phyloP scores from a whole-genome alignment of 2,888 invertebrate species.

The Amorpha juglandis region DNA sequence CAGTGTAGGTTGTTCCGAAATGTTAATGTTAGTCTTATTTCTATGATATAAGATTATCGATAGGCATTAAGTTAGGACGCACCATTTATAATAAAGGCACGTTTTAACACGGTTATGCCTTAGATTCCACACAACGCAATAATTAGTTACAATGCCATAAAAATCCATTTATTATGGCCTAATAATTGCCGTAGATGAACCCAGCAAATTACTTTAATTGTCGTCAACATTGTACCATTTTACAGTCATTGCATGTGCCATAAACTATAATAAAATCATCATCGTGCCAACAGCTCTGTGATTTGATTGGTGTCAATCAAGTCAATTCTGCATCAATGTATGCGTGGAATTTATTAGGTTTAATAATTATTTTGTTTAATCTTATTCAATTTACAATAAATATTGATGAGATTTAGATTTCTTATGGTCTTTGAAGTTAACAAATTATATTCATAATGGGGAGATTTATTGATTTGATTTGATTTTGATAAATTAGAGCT shows the following conservation, averaged over 20 bases:
- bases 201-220: slow-evolving; percentile 54
- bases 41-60: too few species aligned
- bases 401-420: too few species aligned
- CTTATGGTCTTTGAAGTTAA: too few species aligned
- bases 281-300: slow-evolving; percentile 2
- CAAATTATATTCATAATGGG: too few species aligned
- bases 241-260: slow-evolving; percentile 37
- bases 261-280: slow-evolving; percentile 57
- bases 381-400: not conserved
- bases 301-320: slow-evolving; percentile 22
- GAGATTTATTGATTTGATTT: too few species aligned
- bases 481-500: too few species aligned
- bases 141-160: slow-evolving; percentile 33
- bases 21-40: too few species aligned
- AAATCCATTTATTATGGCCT: slow-evolving; percentile 41
- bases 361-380: not conserved
- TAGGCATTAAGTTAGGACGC: too few species aligned
- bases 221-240: slow-evolving; percentile 51
- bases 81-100: too few species aligned
- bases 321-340: not conserved
- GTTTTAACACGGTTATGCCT: too few species aligned
- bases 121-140: too few species aligned
- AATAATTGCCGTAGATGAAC: slow-evolving; percentile 44
- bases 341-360: not conserved
- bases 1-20: too few species aligned